Conservation (phyloP, 2,888 invertebrate species). For the Pristionchus maxplancki region DNA sequence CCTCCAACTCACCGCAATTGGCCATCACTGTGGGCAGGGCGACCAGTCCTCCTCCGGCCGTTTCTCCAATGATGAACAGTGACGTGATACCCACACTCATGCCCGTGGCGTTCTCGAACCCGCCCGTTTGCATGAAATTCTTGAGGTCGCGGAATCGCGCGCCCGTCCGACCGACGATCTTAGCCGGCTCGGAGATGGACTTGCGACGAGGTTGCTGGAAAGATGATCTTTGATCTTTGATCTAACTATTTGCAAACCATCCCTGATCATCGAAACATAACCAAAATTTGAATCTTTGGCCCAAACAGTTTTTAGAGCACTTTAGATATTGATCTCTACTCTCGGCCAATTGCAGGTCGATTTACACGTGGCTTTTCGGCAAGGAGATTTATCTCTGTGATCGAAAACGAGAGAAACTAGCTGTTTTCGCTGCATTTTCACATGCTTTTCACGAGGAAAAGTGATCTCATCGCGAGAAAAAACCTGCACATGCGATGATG, state of each 20-base stretch:
- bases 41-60: constrained; percentile 75
- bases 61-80: constrained; percentile 73
- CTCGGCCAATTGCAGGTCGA: too few species aligned
- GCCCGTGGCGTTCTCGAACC: constrained; percentile 59
- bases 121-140: not conserved
- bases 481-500: too few species aligned
- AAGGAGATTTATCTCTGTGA: not conserved
- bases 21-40: constrained; percentile 72
- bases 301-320: too few species aligned
- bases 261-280: not conserved
- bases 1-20: constrained; percentile 63
- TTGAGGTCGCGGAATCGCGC: constrained; percentile 13
- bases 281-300: too few species aligned
- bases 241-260: too few species aligned
- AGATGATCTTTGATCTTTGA: not conserved
- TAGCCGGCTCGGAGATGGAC: not conserved
- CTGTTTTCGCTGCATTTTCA: not conserved
- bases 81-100: constrained; percentile 69
- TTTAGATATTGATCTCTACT: not conserved
- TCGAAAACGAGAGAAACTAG: not conserved
- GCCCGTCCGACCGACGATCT: not conserved
- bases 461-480: too few species aligned
- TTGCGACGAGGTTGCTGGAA: constrained; percentile 5
- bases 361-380: not conserved
- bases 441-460: not conserved